Evolutionary conservation across 2,113 vertebrate species (phyloP).

Genomic region (Alethe diademata): DNA sequence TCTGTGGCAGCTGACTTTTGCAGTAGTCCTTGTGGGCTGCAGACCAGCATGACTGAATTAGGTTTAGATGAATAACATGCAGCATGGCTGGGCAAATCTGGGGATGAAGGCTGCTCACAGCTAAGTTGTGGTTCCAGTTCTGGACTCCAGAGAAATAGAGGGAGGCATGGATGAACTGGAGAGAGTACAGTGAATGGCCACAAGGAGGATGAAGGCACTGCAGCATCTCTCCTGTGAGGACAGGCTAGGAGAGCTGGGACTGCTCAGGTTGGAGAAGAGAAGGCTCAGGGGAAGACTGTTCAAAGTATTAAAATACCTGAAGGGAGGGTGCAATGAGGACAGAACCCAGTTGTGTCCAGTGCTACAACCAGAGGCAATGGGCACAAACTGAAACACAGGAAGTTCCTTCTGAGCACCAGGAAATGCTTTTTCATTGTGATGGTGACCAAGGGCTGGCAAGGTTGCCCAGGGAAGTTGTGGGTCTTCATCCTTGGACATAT

Average conservation of each 20-base stretch:
- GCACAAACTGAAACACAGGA: neutral
- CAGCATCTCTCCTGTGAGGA: neutral
- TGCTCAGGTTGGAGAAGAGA: neutral
- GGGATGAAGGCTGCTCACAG: neutral
- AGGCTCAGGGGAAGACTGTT: neutral
- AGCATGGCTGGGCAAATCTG: neutral
- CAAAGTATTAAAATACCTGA: neutral
- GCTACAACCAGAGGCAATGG: neutral
- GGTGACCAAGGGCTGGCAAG: neutral
- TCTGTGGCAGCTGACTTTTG: neutral
- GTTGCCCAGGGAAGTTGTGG: neutral
- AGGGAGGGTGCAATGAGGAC: neutral
- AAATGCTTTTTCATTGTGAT: neutral
- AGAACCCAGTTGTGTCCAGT: neutral
- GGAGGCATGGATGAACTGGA: neutral
- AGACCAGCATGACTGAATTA: neutral
- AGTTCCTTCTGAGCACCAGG: neutral
- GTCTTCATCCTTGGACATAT: neutral
- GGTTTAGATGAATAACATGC: neutral
- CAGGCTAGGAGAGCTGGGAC: neutral
- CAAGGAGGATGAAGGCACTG: neutral
- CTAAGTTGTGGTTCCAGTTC: neutral
- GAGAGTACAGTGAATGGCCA: neutral
- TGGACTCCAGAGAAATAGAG: neutral
- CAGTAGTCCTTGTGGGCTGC: neutral